phyloP scores from a whole-genome alignment of 2,888 invertebrate genomes.

The Steinernema hermaphroditum region DNA sequence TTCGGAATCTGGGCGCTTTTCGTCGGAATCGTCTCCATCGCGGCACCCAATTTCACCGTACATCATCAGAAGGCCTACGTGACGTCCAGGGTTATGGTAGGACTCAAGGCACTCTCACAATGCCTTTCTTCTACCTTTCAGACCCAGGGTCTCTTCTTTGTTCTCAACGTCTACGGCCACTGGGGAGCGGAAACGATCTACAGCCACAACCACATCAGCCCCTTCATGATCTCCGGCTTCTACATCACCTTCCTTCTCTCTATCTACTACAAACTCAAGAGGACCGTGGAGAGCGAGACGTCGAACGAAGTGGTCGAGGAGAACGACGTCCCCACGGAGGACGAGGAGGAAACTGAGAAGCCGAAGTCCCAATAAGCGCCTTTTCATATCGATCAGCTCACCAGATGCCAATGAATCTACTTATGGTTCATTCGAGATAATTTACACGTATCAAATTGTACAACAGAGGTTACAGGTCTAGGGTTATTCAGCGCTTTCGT shows the following conservation, averaged over 20 bases:
- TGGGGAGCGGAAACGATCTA: slow-evolving; percentile 42
- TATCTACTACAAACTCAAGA: slow-evolving; percentile 24
- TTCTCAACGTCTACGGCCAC: slow-evolving; percentile 42
- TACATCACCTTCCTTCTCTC: slow-evolving; percentile 62
- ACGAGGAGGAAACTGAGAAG: slow-evolving; percentile 9
- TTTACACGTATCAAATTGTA: slow-evolving; percentile 19
- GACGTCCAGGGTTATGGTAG: slow-evolving; percentile 52
- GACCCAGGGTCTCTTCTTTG: slow-evolving; percentile 59
- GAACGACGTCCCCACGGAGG: slow-evolving; percentile 6
- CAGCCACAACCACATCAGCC: slow-evolving; percentile 43
- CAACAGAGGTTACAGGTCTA: neutral
- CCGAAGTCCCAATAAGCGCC: neutral
- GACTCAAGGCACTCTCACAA: slow-evolving; percentile 34
- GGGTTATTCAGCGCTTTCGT: neutral
- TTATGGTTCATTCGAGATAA: neutral
- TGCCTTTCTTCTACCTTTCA: too few species aligned
- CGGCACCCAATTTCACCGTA: slow-evolving; percentile 49
- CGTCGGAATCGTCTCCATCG: slow-evolving; percentile 53
- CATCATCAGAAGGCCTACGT: slow-evolving; percentile 52
- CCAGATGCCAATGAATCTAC: neutral
- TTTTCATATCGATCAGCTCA: slow-evolving; percentile 2
- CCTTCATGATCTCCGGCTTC: slow-evolving; percentile 63
- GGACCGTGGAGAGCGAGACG: neutral
- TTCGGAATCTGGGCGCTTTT: slow-evolving; percentile 48
- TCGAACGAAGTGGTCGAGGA: neutral